Percentiles rank a stretch among this genome's conserved stretches.
phyloP scores from a whole-genome alignment of 2,797 vertebrate genomes.

The Avahi laniger region DNA sequence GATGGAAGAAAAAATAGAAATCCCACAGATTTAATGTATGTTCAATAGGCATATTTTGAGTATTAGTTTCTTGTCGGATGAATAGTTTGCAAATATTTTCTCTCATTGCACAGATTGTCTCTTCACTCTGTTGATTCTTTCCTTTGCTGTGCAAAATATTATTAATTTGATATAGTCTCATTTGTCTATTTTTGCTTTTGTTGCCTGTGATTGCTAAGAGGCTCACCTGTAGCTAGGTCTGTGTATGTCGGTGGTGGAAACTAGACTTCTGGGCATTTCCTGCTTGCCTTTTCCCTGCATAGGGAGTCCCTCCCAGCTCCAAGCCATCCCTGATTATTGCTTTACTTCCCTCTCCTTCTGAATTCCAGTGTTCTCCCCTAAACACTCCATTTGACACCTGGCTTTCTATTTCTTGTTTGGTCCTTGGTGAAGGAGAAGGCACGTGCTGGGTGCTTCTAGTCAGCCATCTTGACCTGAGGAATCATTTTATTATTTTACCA shows the following conservation, averaged over 20 bases:
- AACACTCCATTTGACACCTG: background rate
- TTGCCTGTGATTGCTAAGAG: background rate
- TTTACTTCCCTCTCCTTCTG: background rate
- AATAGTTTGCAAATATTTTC: background rate
- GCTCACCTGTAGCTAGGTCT: background rate
- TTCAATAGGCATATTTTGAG: background rate
- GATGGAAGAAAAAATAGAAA: background rate
- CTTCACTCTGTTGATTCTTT: background rate
- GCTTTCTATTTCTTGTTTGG: background rate
- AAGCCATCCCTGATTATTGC: background rate
- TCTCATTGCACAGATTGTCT: background rate
- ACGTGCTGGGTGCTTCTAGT: background rate
- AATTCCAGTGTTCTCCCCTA: background rate
- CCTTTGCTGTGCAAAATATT: no score
- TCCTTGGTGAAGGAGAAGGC: background rate
- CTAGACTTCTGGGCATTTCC: background rate
- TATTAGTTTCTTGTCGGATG: background rate
- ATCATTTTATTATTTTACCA: background rate
- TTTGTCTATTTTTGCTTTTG: no score
- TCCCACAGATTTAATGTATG: background rate
- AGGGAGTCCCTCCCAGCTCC: background rate
- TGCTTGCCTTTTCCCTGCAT: background rate
- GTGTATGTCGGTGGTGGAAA: background rate
- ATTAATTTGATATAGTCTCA: no score
- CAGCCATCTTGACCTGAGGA: background rate